Conservation (phyloP, 2,888 invertebrate genomes). For the Caradrina kadenii region DNA sequence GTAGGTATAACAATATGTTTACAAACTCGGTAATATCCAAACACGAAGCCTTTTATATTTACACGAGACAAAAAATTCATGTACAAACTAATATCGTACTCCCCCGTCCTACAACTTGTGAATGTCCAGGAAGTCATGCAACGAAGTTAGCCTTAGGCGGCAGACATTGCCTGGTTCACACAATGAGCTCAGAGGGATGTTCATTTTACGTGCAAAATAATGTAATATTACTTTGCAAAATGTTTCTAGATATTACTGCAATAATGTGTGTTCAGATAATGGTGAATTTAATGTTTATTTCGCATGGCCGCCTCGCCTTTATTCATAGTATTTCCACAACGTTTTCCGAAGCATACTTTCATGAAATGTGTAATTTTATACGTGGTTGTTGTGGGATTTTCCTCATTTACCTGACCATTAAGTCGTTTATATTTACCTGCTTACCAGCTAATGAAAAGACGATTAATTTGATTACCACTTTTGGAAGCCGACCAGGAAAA, state of each 20-base stretch:
- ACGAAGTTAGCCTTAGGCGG: slow-evolving; percentile 1
- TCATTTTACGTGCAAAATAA: neutral
- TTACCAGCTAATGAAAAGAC: slow-evolving; percentile 1
- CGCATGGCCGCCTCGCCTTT: neutral
- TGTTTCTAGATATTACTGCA: neutral
- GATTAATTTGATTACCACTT: neutral
- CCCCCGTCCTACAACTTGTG: neutral
- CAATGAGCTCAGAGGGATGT: neutral
- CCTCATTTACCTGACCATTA: neutral
- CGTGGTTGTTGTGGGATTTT: slow-evolving; percentile 1
- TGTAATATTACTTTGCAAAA: neutral
- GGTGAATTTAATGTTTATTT: neutral
- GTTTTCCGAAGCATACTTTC: slow-evolving; percentile 8
- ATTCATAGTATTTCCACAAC: neutral
- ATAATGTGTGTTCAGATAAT: slow-evolving; percentile 8
- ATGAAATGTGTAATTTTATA: slow-evolving; percentile 7
- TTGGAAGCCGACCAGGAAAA: neutral
- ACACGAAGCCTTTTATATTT: neutral
- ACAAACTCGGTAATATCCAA: neutral
- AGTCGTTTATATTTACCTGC: neutral
- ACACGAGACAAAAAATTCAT: neutral
- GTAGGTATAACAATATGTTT: no score
- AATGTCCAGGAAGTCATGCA: neutral
- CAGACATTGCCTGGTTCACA: neutral
- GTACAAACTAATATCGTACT: neutral